These are phyloP conservation scores for Lacerta bilineata DNA, from an alignment of 2,797 vertebrate species.

Conservation along the genomic window DNA sequence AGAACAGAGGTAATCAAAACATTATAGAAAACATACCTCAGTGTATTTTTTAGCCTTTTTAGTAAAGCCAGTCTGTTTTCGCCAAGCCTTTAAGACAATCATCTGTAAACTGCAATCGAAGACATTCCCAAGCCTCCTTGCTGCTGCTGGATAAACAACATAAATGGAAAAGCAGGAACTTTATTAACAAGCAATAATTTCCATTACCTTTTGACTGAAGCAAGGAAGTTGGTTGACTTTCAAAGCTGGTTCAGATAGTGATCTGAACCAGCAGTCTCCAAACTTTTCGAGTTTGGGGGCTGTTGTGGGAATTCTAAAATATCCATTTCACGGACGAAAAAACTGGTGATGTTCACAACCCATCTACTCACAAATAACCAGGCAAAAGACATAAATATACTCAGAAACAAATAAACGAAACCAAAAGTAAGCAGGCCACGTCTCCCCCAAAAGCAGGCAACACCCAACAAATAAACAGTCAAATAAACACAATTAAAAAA, in stretches of 20 bases:
- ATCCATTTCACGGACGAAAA: no score
- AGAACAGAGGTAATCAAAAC: not conserved
- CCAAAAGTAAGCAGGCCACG: no score
- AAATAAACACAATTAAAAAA: no score
- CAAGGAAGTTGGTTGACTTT: not conserved
- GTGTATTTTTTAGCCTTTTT: constrained; percentile 78
- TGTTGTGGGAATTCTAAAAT: no score
- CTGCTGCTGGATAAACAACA: constrained; percentile 72
- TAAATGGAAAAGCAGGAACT: not conserved
- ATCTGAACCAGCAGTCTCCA: not conserved
- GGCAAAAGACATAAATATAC: no score
- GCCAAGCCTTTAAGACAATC: constrained; percentile 76
- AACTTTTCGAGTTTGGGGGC: no score
- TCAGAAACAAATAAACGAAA: no score
- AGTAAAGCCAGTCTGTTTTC: constrained; percentile 64
- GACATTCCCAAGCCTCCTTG: constrained; percentile 71
- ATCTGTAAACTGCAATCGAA: constrained; percentile 65
- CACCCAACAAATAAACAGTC: no score
- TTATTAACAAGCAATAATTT: not conserved
- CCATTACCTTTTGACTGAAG: not conserved
- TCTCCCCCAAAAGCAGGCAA: no score
- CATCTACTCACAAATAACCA: no score
- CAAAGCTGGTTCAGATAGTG: not conserved
- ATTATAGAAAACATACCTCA: constrained; percentile 73
- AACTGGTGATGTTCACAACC: no score